Percentiles rank a stretch among this genome's conserved stretches.
Evolutionary conservation across 2,113 vertebrate genomes (phyloP).

Genomic region (Odontophorus gujanensis): DNA sequence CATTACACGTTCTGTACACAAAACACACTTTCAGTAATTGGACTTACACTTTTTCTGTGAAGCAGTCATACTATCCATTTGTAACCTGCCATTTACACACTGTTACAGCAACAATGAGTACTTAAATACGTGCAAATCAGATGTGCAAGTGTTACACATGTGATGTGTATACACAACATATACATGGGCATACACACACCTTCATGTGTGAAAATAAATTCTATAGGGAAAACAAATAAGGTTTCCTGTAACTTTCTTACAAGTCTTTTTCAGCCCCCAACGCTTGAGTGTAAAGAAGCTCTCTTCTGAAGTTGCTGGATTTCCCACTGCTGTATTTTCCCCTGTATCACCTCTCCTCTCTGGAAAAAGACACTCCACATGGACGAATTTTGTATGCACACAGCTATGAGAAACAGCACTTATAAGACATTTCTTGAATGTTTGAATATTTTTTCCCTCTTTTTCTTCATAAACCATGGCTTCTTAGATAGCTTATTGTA

Average conservation of each 20-base stretch:
- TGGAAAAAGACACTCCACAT: not conserved
- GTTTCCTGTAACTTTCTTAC: not conserved
- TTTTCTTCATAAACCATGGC: not conserved
- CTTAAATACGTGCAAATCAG: not conserved
- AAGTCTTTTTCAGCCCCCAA: not conserved
- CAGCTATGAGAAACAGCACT: not conserved
- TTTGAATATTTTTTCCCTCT: not conserved
- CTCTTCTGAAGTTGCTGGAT: not conserved
- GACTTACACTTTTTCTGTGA: not conserved
- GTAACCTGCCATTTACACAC: not conserved
- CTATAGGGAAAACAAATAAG: not conserved
- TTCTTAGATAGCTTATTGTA: not conserved
- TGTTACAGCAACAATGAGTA: not conserved
- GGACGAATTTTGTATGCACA: not conserved
- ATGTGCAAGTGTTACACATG: not conserved
- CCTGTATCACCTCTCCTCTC: not conserved
- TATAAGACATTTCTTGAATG: not conserved
- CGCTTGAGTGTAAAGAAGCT: not conserved
- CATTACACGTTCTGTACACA: not conserved
- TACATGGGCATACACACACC: too few relatives aligned
- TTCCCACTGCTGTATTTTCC: not conserved
- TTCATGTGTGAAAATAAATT: not conserved
- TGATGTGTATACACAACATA: too few relatives aligned
- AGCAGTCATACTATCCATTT: not conserved
- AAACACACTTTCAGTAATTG: not conserved